Conservation (phyloP, 2,113 vertebrate genomes). For the Erythrolamprus reginae region DNA sequence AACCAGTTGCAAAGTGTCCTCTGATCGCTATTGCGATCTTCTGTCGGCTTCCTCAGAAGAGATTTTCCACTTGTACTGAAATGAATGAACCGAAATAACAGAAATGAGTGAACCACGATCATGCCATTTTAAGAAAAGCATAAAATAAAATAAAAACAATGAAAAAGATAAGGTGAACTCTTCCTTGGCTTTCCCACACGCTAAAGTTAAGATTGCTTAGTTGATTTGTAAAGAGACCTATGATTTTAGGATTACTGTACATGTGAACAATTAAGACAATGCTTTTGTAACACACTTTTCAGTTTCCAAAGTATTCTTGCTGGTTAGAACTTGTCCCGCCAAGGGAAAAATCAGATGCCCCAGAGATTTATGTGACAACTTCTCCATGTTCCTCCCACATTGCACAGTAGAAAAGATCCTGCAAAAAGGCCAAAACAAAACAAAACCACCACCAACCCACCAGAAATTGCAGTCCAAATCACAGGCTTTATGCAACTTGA, state of each 20-base stretch:
- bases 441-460: not conserved
- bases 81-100: not conserved
- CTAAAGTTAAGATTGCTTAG: not conserved
- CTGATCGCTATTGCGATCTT: too few relatives aligned
- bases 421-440: not conserved
- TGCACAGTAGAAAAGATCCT: not conserved
- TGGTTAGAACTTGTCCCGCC: not conserved
- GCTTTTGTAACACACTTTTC: not conserved
- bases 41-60: not conserved
- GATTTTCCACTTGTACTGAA: not conserved
- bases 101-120: not conserved
- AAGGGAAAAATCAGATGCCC: not conserved
- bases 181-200: not conserved
- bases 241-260: not conserved
- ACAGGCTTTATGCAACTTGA: not conserved
- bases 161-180: not conserved
- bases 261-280: not conserved
- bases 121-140: not conserved
- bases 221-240: not conserved
- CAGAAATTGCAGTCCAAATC: constrained; percentile 16
- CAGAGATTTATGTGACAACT: not conserved
- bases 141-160: not conserved
- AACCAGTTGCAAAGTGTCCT: too few relatives aligned
- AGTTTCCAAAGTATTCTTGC: not conserved
- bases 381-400: not conserved